These are phyloP conservation scores for Macrotrachela quadricornifera DNA, from an alignment of 1,140 invertebrate genomes.

Conservation along the genomic window DNA sequence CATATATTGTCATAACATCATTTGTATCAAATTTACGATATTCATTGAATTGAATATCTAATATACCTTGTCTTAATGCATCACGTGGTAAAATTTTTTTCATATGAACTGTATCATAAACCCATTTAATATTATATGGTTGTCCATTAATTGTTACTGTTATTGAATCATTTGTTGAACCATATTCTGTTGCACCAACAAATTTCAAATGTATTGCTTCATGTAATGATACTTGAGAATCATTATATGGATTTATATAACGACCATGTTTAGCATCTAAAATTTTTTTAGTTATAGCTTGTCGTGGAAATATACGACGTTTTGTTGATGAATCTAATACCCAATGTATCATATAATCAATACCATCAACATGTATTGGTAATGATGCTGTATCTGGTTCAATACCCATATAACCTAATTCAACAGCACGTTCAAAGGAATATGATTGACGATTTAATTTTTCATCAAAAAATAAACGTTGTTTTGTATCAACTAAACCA, in stretches of 20 bases:
- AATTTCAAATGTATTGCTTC: conserved; percentile 7
- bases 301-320: not conserved
- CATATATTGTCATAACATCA: not conserved
- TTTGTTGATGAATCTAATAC: conserved; percentile 7
- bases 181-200: conserved; percentile 3
- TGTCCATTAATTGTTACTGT: no score
- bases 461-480: no score
- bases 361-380: not conserved
- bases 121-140: not conserved
- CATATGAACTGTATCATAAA: not conserved
- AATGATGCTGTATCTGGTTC: conserved; percentile 4
- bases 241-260: conserved; percentile 2
- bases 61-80: not conserved
- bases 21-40: conserved; percentile 4
- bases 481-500: conserved; percentile 1
- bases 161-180: no score
- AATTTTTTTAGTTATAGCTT: not conserved
- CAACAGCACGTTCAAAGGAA: no score
- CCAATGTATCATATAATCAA: conserved; percentile 4
- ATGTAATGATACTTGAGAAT: conserved; percentile 1
- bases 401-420: conserved; percentile 4
- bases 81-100: not conserved
- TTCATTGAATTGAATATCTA: not conserved
- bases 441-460: no score
- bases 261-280: not conserved